phyloP scores from a whole-genome alignment of 2,113 vertebrate species.

The Pantherophis guttatus region DNA sequence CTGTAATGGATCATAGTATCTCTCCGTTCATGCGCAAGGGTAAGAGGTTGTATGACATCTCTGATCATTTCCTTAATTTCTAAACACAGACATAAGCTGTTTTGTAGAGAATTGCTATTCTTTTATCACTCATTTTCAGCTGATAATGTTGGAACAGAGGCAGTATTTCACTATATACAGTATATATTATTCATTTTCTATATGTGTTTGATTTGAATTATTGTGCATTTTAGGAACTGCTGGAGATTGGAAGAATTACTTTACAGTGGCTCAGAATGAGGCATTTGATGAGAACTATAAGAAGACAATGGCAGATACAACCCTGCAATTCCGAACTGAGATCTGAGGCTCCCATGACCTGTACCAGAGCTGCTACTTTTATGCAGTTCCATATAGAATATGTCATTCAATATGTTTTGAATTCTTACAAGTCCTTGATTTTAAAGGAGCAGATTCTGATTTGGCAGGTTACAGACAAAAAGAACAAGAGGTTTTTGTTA shows the following conservation, averaged over 20 bases:
- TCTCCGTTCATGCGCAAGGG: constrained; percentile 74
- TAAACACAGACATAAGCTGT: no score
- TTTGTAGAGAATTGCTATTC: not conserved
- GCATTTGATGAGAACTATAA: constrained; percentile 76
- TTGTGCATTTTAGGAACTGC: constrained; percentile 44
- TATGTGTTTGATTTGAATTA: not conserved
- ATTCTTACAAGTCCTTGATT: not conserved
- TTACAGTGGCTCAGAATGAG: constrained; percentile 66
- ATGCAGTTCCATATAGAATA: not conserved
- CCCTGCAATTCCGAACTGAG: constrained; percentile 73
- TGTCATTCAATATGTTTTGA: not conserved
- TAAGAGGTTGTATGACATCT: constrained; percentile 13
- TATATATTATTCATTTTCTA: not conserved
- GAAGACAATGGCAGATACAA: constrained; percentile 74
- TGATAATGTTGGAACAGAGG: not conserved
- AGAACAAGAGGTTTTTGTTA: not conserved
- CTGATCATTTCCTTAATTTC: not conserved
- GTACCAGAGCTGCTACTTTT: not conserved
- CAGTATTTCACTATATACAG: not conserved
- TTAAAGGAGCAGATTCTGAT: not conserved
- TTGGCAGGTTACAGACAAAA: not conserved
- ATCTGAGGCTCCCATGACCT: constrained; percentile 51
- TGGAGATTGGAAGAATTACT: constrained; percentile 73
- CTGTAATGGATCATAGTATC: constrained; percentile 56
- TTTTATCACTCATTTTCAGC: not conserved